Conservation (phyloP, 2,797 vertebrate genomes). For the Taenioides sp. region DNA sequence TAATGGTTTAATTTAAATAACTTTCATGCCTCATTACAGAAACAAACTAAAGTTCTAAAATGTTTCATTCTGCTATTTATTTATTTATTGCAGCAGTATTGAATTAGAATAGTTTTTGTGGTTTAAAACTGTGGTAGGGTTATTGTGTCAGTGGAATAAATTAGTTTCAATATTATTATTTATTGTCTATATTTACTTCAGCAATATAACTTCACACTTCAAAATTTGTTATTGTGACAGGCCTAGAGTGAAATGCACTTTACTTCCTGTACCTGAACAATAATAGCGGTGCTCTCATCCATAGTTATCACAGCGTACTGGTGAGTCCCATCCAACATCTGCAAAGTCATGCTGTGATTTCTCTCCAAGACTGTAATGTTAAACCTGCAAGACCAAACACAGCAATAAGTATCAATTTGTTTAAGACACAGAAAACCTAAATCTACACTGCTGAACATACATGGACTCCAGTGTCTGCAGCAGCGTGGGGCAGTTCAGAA, state of each 20-base stretch:
- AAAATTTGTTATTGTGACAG: too few relatives aligned
- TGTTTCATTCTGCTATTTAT: too few relatives aligned
- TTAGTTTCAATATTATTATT: too few relatives aligned
- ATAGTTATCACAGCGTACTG: constrained; percentile 85
- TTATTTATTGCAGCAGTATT: too few relatives aligned
- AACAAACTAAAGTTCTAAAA: too few relatives aligned
- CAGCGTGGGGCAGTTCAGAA: constrained; percentile 80
- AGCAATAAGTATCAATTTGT: neutral
- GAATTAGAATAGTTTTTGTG: too few relatives aligned
- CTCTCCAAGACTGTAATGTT: constrained; percentile 87
- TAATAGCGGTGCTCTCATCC: constrained; percentile 84
- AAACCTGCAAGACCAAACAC: constrained; percentile 73
- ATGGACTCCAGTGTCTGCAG: constrained; percentile 86
- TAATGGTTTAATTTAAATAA: too few relatives aligned
- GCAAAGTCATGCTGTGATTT: constrained; percentile 76
- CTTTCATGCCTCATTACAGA: too few relatives aligned
- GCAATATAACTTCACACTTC: too few relatives aligned
- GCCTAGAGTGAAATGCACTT: neutral
- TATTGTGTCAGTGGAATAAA: too few relatives aligned
- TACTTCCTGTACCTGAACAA: constrained; percentile 84
- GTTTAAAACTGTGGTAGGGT: too few relatives aligned
- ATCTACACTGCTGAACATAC: constrained; percentile 63
- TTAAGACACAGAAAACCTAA: neutral
- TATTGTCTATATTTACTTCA: too few relatives aligned
- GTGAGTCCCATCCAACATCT: constrained; percentile 79